Evolutionary conservation across 2,797 vertebrate species (phyloP), one percentile per base, ranked within the genome.

Genomic region (Macroramphosus scolopax): DNA sequence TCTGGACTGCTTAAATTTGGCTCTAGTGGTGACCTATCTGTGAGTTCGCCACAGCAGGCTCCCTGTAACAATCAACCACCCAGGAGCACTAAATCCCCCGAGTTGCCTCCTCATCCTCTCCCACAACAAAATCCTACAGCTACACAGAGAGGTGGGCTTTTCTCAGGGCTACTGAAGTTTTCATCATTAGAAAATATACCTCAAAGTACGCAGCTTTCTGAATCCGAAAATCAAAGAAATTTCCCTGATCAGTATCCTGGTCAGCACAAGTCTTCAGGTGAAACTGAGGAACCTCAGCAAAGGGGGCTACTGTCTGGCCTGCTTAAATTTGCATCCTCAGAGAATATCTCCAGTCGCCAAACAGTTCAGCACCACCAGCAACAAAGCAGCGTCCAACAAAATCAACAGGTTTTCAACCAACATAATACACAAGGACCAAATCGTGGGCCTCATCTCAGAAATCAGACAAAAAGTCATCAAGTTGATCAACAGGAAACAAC

Each of bases 1-100:
- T 89, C 91, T 63, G 88, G 89, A 0, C 68, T 92, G 36, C 85
- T 91, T 71, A 89, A 85, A 70, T 87, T 86, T 63, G 80, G 78
- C 15, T 89, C 88, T 47, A 38, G 54, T 5, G 59, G 54, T 77
- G 85, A 89, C 40, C 18, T 82, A 15, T 72, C 83, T 45, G 40
- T 40, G 5, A 73, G 25, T 68, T 52, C 67, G 39, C 30, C 60
- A 32, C 81, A 77, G 33, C 78, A 72, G 32, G 24, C 35, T 35
- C 44, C 69, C 4, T 30, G 34, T 29, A 75, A 14, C 37, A 83
- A 41, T 68, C 72, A 80, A 17, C 69, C 75, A 63, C 32, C 44
- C 7, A 66, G 36, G 38, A 55, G 25, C 51, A 73, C 44, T 55
- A 59, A 70, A 78, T 34, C 60, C 18, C 22, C 68, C 50, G 62